Conservation (phyloP, 2,888 invertebrate genomes). For the Phymatocera aterrima region DNA sequence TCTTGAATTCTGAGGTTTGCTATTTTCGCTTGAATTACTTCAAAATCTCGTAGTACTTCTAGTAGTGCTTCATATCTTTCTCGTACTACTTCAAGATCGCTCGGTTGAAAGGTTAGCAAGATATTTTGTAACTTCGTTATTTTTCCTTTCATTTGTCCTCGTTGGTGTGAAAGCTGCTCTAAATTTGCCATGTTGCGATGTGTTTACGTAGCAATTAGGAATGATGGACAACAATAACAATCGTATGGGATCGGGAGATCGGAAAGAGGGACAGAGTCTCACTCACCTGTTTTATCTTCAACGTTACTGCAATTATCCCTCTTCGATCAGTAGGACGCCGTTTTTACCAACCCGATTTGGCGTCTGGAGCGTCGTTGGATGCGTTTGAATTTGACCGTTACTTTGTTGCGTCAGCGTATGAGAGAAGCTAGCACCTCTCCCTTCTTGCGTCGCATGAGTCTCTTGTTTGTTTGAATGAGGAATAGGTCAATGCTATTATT, state of each 20-base stretch:
- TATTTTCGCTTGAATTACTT: neutral
- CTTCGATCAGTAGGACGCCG: neutral
- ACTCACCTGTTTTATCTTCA: neutral
- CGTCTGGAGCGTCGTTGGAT: neutral
- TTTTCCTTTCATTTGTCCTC: conserved; percentile 7
- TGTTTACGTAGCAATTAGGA: neutral
- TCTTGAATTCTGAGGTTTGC: conserved; percentile 10
- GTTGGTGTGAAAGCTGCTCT: neutral
- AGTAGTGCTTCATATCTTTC: conserved; percentile 15
- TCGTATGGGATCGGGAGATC: no score
- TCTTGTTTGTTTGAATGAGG: neutral
- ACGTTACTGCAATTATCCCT: neutral
- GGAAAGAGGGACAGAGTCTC: neutral
- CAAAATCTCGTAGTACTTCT: neutral
- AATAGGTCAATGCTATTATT: neutral
- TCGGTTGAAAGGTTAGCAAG: neutral
- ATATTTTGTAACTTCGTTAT: neutral
- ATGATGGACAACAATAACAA: no score
- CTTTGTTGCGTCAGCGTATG: neutral
- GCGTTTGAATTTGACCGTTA: neutral
- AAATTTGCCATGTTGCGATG: neutral
- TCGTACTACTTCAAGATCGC: neutral
- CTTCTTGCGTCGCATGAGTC: neutral
- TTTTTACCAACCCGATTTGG: neutral
- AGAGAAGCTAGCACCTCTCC: neutral